These are phyloP conservation scores for Andrena bucephala DNA, from an alignment of 2,888 invertebrate genomes.

Conservation along the genomic window DNA sequence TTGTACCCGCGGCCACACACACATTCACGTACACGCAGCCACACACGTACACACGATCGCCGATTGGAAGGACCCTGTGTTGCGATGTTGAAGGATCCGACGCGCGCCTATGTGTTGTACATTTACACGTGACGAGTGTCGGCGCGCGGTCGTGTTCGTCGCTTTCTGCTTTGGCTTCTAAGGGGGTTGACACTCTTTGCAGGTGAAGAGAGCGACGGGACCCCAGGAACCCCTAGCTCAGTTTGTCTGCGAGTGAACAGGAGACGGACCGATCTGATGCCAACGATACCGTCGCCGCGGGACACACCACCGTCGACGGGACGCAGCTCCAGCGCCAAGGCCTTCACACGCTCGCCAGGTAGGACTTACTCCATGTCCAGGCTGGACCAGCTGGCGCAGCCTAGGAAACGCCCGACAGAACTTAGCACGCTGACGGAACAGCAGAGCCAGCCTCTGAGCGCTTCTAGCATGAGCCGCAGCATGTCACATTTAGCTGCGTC, in stretches of 20 bases:
- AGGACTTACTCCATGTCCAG: slow-evolving; percentile 98
- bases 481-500: slow-evolving; percentile 89
- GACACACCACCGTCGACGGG: slow-evolving; percentile 84
- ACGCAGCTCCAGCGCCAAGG: slow-evolving; percentile 82
- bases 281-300: slow-evolving; percentile 92
- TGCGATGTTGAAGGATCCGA: slow-evolving; percentile 27
- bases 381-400: slow-evolving; percentile 93
- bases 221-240: slow-evolving; percentile 84
- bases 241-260: slow-evolving; percentile 93
- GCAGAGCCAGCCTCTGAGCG: slow-evolving; percentile 79
- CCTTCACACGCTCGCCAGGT: slow-evolving; percentile 88
- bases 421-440: slow-evolving; percentile 80
- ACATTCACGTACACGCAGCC: background rate
- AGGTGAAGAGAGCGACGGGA: slow-evolving; percentile 82
- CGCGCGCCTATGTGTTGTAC: slow-evolving; percentile 24
- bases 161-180: slow-evolving; percentile 69
- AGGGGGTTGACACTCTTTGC: slow-evolving; percentile 75
- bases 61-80: slow-evolving; percentile 30
- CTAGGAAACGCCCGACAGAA: slow-evolving; percentile 86
- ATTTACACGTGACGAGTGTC: slow-evolving; percentile 5
- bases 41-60: background rate
- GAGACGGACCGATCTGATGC: slow-evolving; percentile 95
- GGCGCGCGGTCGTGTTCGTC: slow-evolving; percentile 50
- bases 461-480: slow-evolving; percentile 89
- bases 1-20: background rate